Percentiles rank a stretch among this genome's conserved stretches.
phyloP scores from a whole-genome alignment of 2,888 invertebrate genomes.

The Saturnia pavonia region DNA sequence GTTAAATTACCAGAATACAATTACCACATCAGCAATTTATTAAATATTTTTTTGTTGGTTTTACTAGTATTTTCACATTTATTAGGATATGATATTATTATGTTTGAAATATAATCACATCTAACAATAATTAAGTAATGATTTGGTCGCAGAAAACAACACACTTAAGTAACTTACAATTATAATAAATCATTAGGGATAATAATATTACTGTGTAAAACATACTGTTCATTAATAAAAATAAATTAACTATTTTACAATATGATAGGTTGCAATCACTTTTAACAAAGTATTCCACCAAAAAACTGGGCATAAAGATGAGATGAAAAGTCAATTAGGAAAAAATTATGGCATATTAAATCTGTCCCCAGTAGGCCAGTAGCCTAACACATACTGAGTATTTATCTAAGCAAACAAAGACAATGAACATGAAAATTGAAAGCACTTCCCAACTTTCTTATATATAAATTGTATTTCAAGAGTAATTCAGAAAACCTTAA shows the following conservation, averaged over 20 bases:
- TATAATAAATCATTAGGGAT: background rate
- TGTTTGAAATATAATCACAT: background rate
- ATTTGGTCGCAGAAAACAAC: background rate
- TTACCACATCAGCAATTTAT: too few relatives aligned
- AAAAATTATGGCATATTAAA: background rate
- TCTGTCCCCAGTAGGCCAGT: background rate
- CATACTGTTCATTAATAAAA: too few relatives aligned
- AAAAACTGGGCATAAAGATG: too few relatives aligned
- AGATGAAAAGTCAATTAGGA: background rate
- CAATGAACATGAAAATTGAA: background rate
- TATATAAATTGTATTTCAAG: background rate
- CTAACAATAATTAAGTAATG: background rate
- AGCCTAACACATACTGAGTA: background rate
- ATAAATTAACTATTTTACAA: too few relatives aligned
- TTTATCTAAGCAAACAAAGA: background rate
- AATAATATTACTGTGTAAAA: background rate
- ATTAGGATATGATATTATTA: background rate
- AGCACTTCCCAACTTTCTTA: background rate
- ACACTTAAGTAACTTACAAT: background rate
- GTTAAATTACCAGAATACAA: too few relatives aligned
- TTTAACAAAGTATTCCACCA: too few relatives aligned
- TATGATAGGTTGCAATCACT: too few relatives aligned
- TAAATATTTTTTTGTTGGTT: too few relatives aligned
- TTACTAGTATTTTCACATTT: background rate
- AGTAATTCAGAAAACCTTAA: conserved; percentile 7